Evolutionary conservation across 2,797 vertebrate genomes (phyloP).

Genomic region (Antennarius maculatus): DNA sequence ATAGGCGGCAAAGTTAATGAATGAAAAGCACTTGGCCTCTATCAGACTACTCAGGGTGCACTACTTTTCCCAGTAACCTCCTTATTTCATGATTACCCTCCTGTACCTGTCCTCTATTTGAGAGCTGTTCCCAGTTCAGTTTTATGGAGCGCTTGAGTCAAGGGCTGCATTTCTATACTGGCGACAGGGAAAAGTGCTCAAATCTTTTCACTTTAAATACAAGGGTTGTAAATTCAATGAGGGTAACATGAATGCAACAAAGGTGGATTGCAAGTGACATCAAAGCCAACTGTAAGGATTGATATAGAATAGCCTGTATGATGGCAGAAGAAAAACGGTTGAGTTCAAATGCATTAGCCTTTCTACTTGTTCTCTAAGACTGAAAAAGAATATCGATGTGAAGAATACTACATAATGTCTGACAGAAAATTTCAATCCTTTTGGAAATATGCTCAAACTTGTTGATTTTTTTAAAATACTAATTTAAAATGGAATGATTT

Average conservation of each 20-base stretch:
- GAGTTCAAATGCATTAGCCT: neutral
- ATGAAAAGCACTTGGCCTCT: slow-evolving; percentile 71
- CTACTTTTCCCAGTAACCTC: slow-evolving; percentile 61
- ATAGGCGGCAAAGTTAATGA: slow-evolving; percentile 75
- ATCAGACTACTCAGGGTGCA: slow-evolving; percentile 59
- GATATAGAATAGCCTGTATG: slow-evolving; percentile 3
- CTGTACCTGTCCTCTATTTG: slow-evolving; percentile 46
- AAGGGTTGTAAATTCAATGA: slow-evolving; percentile 42
- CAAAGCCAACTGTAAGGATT: slow-evolving; percentile 52
- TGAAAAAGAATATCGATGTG: neutral
- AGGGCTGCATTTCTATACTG: slow-evolving; percentile 14
- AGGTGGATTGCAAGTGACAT: slow-evolving; percentile 57
- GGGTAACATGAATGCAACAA: slow-evolving; percentile 51
- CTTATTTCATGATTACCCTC: slow-evolving; percentile 53
- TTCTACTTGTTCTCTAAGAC: neutral
- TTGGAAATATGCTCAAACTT: neutral
- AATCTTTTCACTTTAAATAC: slow-evolving; percentile 57
- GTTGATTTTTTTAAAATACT: too few species aligned
- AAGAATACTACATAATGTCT: neutral
- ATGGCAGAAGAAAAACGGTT: neutral
- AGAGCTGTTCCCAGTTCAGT: slow-evolving; percentile 56
- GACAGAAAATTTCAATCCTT: neutral
- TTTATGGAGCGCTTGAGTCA: slow-evolving; percentile 29
- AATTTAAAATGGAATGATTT: neutral
- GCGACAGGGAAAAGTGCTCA: slow-evolving; percentile 40